Evolutionary conservation across 2,797 vertebrate species (phyloP).

Genomic region (Aplochiton taeniatus): DNA sequence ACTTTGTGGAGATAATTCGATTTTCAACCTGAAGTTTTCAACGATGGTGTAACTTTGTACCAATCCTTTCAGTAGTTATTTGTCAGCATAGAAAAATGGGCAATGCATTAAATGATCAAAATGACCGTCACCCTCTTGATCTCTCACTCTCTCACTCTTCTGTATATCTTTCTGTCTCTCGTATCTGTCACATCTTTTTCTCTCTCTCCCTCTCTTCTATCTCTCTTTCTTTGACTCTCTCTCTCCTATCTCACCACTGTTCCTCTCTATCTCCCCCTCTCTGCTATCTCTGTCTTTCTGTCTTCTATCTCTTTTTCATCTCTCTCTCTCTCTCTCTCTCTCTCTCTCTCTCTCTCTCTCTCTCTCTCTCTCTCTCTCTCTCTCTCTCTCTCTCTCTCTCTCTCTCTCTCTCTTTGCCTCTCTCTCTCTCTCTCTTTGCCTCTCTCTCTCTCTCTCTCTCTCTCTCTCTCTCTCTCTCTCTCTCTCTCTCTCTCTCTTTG

Average conservation of each 20-base stretch:
- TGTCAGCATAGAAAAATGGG: no score
- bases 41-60: no score
- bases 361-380: background rate
- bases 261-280: background rate
- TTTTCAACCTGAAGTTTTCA: no score
- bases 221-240: background rate
- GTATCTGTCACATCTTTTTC: background rate
- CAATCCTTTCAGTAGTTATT: no score
- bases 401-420: conserved; percentile 1
- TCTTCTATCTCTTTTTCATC: background rate
- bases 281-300: background rate
- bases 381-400: background rate
- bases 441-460: background rate
- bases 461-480: background rate
- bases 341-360: background rate
- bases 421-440: background rate
- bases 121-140: background rate
- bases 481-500: background rate
- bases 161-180: background rate
- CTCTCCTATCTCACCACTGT: background rate
- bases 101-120: no score
- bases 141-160: background rate
- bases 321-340: background rate
- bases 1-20: no score
- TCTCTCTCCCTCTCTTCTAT: background rate